Conservation (phyloP, 2,888 invertebrate genomes). For the Hirtodrosophila cameraria region DNA sequence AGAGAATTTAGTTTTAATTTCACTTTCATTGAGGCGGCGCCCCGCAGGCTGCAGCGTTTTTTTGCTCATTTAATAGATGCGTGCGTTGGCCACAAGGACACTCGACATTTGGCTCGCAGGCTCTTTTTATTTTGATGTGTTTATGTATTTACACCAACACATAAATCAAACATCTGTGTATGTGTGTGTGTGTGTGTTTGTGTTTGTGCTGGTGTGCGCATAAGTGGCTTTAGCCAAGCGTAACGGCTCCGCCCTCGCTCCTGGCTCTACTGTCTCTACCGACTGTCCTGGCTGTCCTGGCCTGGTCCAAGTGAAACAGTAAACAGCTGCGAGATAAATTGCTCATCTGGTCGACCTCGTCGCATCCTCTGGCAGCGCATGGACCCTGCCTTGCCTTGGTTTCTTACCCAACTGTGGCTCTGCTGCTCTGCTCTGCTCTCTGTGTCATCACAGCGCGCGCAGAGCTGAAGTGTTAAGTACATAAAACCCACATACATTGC, state of each 20-base stretch:
- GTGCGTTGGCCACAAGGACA: constrained; percentile 65
- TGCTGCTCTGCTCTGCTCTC: too few species aligned
- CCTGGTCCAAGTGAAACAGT: constrained; percentile 65
- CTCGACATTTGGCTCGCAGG: constrained; percentile 32
- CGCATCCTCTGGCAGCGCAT: constrained; percentile 8
- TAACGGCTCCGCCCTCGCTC: constrained; percentile 25
- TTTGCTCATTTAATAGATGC: constrained; percentile 69
- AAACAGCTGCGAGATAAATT: constrained; percentile 80
- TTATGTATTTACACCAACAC: constrained; percentile 73
- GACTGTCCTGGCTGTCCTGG: constrained; percentile 2
- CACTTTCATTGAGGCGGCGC: constrained; percentile 53
- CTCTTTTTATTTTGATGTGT: constrained; percentile 60
- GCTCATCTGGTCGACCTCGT: constrained; percentile 77
- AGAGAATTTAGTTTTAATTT: constrained; percentile 71
- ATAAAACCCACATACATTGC: constrained; percentile 74
- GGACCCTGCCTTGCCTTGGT: constrained; percentile 7
- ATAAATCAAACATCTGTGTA: constrained; percentile 56
- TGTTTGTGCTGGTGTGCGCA: constrained; percentile 48
- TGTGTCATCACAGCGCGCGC: constrained; percentile 56
- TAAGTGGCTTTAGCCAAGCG: constrained; percentile 78
- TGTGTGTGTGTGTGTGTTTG: constrained; percentile 9
- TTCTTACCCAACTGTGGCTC: constrained; percentile 55
- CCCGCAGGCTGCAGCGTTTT: constrained; percentile 17
- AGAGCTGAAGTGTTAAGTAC: constrained; percentile 78
- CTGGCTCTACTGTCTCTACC: too few species aligned